Evolutionary conservation across 1,140 invertebrate genomes (phyloP).

Genomic region (Cyclargus thomasi): DNA sequence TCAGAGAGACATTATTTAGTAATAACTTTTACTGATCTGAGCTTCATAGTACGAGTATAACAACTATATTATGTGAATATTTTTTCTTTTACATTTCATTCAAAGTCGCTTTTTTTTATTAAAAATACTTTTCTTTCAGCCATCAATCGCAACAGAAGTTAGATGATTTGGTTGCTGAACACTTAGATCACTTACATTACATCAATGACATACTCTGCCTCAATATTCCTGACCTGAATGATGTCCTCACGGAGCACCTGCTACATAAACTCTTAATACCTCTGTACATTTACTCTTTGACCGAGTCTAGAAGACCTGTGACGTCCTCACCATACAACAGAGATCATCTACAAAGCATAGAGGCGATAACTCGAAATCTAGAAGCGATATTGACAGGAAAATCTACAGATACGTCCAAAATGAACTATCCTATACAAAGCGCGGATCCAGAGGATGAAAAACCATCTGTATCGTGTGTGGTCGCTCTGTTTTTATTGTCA

Average conservation of each 20-base stretch:
- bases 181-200: conserved; percentile 98
- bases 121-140: conserved; percentile 69
- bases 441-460: conserved; percentile 71
- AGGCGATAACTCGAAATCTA: conserved; percentile 77
- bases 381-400: conserved; percentile 78
- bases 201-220: conserved; percentile 97
- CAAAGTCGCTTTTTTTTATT: too few relatives aligned
- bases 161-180: conserved; percentile 96
- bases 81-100: background rate
- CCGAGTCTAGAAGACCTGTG: conserved; percentile 51
- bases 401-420: conserved; percentile 63
- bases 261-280: conserved; percentile 95
- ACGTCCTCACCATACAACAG: conserved; percentile 53
- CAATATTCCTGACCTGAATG: conserved; percentile 94
- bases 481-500: conserved; percentile 93
- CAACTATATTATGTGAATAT: too few relatives aligned
- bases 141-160: conserved; percentile 94
- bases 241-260: conserved; percentile 96
- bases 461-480: conserved; percentile 89
- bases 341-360: conserved; percentile 71
- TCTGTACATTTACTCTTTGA: conserved; percentile 94
- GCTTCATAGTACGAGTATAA: too few relatives aligned
- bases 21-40: too few relatives aligned
- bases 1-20: too few relatives aligned
- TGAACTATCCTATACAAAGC: conserved; percentile 57